phyloP scores from a whole-genome alignment of 2,797 vertebrate genomes.

The Epinephelus coioides region DNA sequence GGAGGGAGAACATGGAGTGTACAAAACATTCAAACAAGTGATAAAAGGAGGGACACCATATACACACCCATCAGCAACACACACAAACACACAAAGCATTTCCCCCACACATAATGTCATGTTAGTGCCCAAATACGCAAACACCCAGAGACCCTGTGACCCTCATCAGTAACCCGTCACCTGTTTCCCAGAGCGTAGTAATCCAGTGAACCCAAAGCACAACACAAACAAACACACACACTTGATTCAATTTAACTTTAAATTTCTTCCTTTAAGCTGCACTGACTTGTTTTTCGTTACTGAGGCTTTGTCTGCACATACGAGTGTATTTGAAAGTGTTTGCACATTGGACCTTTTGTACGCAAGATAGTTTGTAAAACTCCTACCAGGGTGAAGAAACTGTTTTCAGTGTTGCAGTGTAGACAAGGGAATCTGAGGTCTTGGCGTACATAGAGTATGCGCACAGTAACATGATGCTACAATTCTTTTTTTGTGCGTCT shows the following conservation, averaged over 20 bases:
- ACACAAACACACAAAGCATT: constrained; percentile 67
- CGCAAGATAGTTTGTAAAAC: too few relatives aligned
- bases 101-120: constrained; percentile 49
- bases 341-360: too few relatives aligned
- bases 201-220: constrained; percentile 50
- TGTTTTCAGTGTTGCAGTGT: too few relatives aligned
- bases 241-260: neutral
- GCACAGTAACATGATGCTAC: too few relatives aligned
- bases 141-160: constrained; percentile 54
- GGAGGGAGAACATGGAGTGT: constrained; percentile 14
- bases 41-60: constrained; percentile 32
- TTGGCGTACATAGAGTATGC: too few relatives aligned
- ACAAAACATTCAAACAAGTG: constrained; percentile 40
- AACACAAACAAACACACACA: constrained; percentile 8
- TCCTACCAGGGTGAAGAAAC: too few relatives aligned
- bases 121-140: constrained; percentile 71
- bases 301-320: too few relatives aligned
- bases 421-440: too few relatives aligned
- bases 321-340: too few relatives aligned
- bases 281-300: neutral
- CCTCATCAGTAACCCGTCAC: constrained; percentile 71
- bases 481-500: too few relatives aligned
- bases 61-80: constrained; percentile 23
- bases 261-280: neutral
- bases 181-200: constrained; percentile 57